These are phyloP conservation scores for Mellilla xanthometata DNA, from an alignment of 2,888 invertebrate species.

Conservation along the genomic window DNA sequence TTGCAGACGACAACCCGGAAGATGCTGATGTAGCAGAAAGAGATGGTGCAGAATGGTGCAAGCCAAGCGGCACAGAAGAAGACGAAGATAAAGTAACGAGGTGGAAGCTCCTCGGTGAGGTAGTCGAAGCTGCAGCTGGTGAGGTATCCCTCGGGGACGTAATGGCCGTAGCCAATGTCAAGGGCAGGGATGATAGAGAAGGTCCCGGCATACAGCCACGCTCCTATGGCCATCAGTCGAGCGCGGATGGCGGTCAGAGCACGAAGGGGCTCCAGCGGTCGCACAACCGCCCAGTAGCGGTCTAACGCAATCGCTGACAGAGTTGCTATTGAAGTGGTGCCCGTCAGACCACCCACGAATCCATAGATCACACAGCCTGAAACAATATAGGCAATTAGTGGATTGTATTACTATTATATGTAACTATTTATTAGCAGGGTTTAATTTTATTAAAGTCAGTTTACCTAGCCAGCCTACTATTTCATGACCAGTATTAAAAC, in stretches of 20 bases:
- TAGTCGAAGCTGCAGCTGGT: conserved; percentile 95
- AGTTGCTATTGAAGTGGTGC: conserved; percentile 91
- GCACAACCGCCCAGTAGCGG: conserved; percentile 91
- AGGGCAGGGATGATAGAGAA: conserved; percentile 88
- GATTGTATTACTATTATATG: too few relatives aligned
- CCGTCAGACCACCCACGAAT: conserved; percentile 90
- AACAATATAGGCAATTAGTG: conserved; percentile 50
- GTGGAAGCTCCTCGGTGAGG: conserved; percentile 84
- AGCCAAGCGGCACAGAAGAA: conserved; percentile 91
- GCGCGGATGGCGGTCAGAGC: conserved; percentile 84
- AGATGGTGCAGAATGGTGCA: conserved; percentile 86
- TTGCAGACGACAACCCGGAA: conserved; percentile 84
- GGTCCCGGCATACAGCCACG: conserved; percentile 88
- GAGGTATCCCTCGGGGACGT: conserved; percentile 92
- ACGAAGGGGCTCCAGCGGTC: conserved; percentile 87
- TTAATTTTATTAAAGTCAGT: too few relatives aligned
- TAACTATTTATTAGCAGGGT: too few relatives aligned
- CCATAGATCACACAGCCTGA: conserved; percentile 91
- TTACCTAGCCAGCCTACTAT: too few relatives aligned
- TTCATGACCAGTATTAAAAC: too few relatives aligned
- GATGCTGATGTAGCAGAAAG: conserved; percentile 88
- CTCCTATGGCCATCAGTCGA: conserved; percentile 82
- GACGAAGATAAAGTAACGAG: conserved; percentile 87
- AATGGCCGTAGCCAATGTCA: conserved; percentile 87
- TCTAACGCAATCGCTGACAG: conserved; percentile 91